Conservation (phyloP, 2,797 vertebrate genomes). For the Pseudomugil tenellus region DNA sequence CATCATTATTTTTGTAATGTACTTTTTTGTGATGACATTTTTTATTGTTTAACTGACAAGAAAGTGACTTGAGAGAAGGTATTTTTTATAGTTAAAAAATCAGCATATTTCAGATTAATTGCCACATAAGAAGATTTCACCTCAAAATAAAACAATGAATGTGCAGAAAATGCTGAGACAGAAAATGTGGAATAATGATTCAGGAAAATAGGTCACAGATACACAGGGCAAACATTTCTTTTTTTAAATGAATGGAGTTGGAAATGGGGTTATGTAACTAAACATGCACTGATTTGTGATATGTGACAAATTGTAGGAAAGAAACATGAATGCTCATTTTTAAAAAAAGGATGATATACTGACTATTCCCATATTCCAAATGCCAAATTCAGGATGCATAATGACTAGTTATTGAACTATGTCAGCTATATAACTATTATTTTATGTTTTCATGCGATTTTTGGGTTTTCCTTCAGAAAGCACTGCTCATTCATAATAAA, state of each 20-base stretch:
- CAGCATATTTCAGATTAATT: background rate
- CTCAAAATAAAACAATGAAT: background rate
- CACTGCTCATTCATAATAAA: background rate
- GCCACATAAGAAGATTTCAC: background rate
- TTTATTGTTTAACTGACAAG: background rate
- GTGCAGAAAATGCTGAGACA: background rate
- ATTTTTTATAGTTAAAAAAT: background rate
- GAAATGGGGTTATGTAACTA: background rate
- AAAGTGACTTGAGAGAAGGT: background rate
- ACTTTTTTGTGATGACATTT: conserved; percentile 11
- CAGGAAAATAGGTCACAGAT: background rate
- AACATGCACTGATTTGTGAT: background rate
- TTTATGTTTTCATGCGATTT: background rate
- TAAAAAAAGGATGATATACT: no score
- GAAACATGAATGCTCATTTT: no score
- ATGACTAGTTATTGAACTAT: background rate
- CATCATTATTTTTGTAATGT: conserved; percentile 1
- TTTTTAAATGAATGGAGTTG: background rate
- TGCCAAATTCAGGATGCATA: background rate
- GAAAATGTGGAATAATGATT: background rate
- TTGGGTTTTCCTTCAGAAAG: background rate
- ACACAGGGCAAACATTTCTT: background rate
- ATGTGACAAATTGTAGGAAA: background rate
- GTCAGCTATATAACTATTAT: background rate
- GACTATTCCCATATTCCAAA: no score